Percentiles rank a stretch among this genome's conserved stretches.
These are phyloP conservation scores for Pogonophryne albipinna DNA, from an alignment of 2,797 vertebrate species.

Conservation along the genomic window DNA sequence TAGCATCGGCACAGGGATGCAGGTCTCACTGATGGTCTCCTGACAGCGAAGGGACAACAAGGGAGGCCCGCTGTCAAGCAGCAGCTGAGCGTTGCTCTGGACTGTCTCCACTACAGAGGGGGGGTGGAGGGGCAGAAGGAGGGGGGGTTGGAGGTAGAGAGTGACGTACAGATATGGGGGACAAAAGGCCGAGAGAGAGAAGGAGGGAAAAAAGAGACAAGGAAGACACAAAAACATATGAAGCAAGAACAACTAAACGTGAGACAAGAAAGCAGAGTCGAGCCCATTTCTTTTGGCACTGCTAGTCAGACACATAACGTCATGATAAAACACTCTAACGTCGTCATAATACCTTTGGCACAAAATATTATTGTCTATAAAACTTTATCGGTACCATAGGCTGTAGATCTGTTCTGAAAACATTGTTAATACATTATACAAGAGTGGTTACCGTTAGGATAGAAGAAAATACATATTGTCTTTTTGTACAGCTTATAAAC, in stretches of 20 bases:
- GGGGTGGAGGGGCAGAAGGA: too few relatives aligned
- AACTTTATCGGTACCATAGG: not conserved
- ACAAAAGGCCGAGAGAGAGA: slow-evolving; percentile 64
- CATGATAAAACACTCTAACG: slow-evolving; percentile 10
- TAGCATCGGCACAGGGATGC: slow-evolving; percentile 94
- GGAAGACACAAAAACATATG: slow-evolving; percentile 81
- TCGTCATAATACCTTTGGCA: not conserved
- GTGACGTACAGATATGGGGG: slow-evolving; percentile 79
- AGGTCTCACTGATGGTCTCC: slow-evolving; percentile 97
- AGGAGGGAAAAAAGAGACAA: slow-evolving; percentile 71
- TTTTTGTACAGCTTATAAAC: slow-evolving; percentile 5
- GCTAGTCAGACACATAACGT: slow-evolving; percentile 1
- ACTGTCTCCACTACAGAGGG: slow-evolving; percentile 95
- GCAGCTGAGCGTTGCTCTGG: slow-evolving; percentile 95
- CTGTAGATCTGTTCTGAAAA: slow-evolving; percentile 13
- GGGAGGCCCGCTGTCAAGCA: slow-evolving; percentile 91
- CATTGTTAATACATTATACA: slow-evolving; percentile 2
- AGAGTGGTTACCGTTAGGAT: not conserved
- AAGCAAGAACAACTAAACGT: slow-evolving; percentile 81
- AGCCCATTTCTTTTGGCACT: slow-evolving; percentile 43
- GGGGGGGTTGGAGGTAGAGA: slow-evolving; percentile 48
- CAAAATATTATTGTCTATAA: slow-evolving; percentile 12
- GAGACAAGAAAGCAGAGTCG: slow-evolving; percentile 67
- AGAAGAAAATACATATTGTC: not conserved
- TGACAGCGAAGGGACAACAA: slow-evolving; percentile 91